phyloP scores from a whole-genome alignment of 1,140 invertebrate genomes.

The Thaumatotibia leucotreta region DNA sequence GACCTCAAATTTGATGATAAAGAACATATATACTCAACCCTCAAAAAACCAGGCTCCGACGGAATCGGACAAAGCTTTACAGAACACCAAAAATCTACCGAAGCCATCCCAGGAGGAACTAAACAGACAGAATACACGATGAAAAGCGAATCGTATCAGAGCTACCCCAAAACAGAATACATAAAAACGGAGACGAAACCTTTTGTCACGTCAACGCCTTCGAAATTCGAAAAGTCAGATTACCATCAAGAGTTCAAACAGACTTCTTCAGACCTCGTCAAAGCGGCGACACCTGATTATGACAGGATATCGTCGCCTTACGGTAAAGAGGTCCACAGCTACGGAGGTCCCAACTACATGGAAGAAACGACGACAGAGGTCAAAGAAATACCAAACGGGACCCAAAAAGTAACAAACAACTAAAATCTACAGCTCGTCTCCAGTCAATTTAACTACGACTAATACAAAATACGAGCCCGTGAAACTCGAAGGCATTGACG shows the following conservation, averaged over 20 bases:
- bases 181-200: slow-evolving; percentile 55
- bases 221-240: slow-evolving; percentile 43
- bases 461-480: slow-evolving; percentile 71
- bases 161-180: slow-evolving; percentile 55
- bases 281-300: slow-evolving; percentile 55
- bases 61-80: slow-evolving; percentile 60
- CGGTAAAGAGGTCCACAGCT: slow-evolving; percentile 58
- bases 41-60: slow-evolving; percentile 55
- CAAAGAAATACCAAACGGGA: slow-evolving; percentile 73
- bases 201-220: slow-evolving; percentile 58
- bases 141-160: slow-evolving; percentile 64
- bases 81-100: slow-evolving; percentile 61
- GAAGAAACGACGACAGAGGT: slow-evolving; percentile 74
- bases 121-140: slow-evolving; percentile 60
- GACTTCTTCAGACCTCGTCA: slow-evolving; percentile 50
- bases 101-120: slow-evolving; percentile 59
- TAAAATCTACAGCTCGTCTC: slow-evolving; percentile 73
- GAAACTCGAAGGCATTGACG: slow-evolving; percentile 68
- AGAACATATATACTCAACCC: slow-evolving; percentile 58
- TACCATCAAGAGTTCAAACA: slow-evolving; percentile 31
- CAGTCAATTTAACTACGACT: slow-evolving; percentile 70
- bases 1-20: slow-evolving; percentile 70
- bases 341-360: slow-evolving; percentile 65
- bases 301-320: slow-evolving; percentile 63
- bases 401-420: slow-evolving; percentile 73